Evolutionary conservation across 2,888 invertebrate species (phyloP).

Genomic region (Lasiommata megera): DNA sequence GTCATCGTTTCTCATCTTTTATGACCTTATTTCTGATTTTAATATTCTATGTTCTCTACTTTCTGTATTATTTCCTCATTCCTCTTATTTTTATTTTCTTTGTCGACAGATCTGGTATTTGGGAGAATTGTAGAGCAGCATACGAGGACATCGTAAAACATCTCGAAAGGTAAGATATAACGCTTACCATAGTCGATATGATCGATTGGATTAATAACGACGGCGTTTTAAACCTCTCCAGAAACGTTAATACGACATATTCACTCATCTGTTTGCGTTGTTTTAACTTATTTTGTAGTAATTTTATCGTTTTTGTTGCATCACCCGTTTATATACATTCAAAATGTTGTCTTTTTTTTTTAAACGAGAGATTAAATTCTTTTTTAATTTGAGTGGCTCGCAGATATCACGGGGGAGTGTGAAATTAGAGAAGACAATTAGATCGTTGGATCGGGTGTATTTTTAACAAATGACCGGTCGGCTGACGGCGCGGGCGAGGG

Average conservation of each 20-base stretch:
- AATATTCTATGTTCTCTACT: slow-evolving; percentile 43
- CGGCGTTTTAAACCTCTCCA: not conserved
- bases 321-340: not conserved
- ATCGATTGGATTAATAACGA: slow-evolving; percentile 12
- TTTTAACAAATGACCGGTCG: slow-evolving; percentile 80
- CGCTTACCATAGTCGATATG: slow-evolving; percentile 33
- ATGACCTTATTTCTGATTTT: slow-evolving; percentile 42
- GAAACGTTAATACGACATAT: not conserved
- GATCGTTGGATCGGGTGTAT: slow-evolving; percentile 80
- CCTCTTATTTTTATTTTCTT: slow-evolving; percentile 70
- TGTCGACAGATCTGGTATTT: slow-evolving; percentile 90
- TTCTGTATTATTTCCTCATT: slow-evolving; percentile 51
- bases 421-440: slow-evolving; percentile 81
- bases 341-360: slow-evolving; percentile 5
- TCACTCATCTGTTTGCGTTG: slow-evolving; percentile 4
- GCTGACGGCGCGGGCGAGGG: slow-evolving; percentile 48
- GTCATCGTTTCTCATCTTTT: slow-evolving; percentile 41
- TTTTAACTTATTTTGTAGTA: not conserved
- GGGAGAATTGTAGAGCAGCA: slow-evolving; percentile 97
- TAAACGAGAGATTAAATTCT: slow-evolving; percentile 15
- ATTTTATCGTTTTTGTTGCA: not conserved
- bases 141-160: slow-evolving; percentile 98
- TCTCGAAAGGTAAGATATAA: slow-evolving; percentile 90
- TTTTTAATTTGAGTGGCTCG: slow-evolving; percentile 60
- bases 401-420: slow-evolving; percentile 75